Conservation (phyloP, 2,888 invertebrate genomes). For the Odontomyia ornata region DNA sequence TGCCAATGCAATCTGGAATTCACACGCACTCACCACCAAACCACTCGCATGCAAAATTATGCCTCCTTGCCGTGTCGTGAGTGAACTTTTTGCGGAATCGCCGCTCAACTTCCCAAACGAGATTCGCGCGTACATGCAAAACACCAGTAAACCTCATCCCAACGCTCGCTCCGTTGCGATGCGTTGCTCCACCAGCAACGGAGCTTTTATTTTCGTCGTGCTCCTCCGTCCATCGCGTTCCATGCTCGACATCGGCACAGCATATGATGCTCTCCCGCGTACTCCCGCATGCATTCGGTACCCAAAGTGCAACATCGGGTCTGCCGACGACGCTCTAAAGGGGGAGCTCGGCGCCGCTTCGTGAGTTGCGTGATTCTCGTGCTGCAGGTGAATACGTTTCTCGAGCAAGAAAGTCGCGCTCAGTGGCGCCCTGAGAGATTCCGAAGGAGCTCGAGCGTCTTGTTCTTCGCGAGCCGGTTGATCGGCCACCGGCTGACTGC, state of each 20-base stretch:
- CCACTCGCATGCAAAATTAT: neutral
- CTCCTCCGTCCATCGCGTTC: neutral
- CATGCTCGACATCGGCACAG: neutral
- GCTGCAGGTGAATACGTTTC: neutral
- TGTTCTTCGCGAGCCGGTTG: neutral
- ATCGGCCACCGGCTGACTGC: constrained; percentile 14
- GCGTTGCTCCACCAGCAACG: neutral
- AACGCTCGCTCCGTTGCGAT: neutral
- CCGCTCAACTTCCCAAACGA: neutral
- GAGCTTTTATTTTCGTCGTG: neutral
- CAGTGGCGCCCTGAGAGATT: too few relatives aligned
- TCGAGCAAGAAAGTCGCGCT: neutral
- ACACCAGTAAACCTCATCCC: too few relatives aligned
- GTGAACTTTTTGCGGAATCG: neutral
- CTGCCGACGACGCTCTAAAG: neutral
- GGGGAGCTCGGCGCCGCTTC: neutral
- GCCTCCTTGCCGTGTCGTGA: neutral
- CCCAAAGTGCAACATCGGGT: neutral
- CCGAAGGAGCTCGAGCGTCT: neutral
- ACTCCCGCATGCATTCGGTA: neutral
- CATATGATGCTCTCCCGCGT: neutral
- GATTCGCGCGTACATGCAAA: neutral
- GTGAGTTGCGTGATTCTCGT: constrained; percentile 3
- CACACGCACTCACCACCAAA: neutral
- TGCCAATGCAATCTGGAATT: constrained; percentile 15